Conservation (phyloP, 2,797 vertebrate genomes). For the Setipinna tenuifilis region DNA sequence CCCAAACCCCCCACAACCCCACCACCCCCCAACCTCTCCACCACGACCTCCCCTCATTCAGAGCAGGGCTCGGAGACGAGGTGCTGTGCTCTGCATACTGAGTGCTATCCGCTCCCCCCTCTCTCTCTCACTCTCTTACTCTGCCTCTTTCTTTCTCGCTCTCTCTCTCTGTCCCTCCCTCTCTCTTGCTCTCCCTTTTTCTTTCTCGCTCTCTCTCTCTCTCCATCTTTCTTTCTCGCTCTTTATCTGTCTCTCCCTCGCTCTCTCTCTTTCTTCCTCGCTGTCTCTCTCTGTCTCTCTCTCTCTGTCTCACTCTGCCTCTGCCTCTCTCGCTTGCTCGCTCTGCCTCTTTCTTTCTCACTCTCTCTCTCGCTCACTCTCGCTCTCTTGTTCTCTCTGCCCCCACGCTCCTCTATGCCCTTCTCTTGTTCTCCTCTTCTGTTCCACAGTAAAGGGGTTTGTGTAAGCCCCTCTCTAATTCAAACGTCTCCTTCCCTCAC, state of each 20-base stretch:
- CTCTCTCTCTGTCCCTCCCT: no score
- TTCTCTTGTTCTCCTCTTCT: not conserved
- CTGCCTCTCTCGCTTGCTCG: no score
- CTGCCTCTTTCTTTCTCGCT: not conserved
- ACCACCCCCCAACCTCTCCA: no score
- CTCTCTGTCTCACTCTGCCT: no score
- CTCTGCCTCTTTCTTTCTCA: not conserved
- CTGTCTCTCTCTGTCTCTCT: no score
- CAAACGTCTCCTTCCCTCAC: not conserved
- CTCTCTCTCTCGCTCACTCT: conserved; percentile 11
- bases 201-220: no score
- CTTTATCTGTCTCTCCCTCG: no score
- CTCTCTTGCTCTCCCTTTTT: no score
- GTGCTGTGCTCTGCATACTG: not conserved
- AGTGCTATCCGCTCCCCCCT: not conserved
- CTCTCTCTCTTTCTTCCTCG: no score
- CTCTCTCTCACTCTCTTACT: not conserved
- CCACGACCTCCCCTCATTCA: conserved; percentile 4
- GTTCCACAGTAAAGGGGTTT: not conserved
- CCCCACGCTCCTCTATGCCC: not conserved
- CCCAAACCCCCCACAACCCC: no score
- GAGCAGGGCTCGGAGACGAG: not conserved
- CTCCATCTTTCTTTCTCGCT: no score
- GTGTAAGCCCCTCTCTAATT: conserved; percentile 1
- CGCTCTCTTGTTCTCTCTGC: not conserved